Conservation (phyloP, 2,888 invertebrate genomes). For the Drosophila borborema region DNA sequence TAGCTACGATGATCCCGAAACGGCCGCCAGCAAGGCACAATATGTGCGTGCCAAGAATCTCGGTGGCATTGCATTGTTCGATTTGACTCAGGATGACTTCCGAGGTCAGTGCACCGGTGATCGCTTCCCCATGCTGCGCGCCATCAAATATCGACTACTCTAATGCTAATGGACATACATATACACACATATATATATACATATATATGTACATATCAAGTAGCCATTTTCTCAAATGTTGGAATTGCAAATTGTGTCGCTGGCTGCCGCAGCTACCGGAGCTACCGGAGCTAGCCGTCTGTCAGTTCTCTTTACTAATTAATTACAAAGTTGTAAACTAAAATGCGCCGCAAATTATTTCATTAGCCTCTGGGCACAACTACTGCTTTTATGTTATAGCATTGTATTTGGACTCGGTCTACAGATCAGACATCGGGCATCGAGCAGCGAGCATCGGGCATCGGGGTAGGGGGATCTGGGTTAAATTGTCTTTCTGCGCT, state of each 20-base stretch:
- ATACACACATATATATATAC: background rate
- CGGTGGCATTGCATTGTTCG: conserved; percentile 91
- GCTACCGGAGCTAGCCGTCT: conserved; percentile 13
- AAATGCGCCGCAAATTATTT: conserved; percentile 79
- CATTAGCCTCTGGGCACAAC: conserved; percentile 40
- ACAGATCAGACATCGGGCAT: background rate
- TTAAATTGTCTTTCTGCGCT: conserved; percentile 73
- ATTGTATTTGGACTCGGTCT: conserved; percentile 27
- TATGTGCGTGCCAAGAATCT: conserved; percentile 91
- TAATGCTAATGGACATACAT: conserved; percentile 26
- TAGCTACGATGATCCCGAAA: conserved; percentile 93
- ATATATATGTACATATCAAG: background rate
- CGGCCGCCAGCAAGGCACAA: conserved; percentile 91
- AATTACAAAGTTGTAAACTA: conserved; percentile 80
- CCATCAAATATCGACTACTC: conserved; percentile 88
- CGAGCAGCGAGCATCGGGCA: conserved; percentile 5
- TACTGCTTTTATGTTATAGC: conserved; percentile 3
- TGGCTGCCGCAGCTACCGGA: conserved; percentile 4
- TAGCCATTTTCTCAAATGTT: conserved; percentile 6
- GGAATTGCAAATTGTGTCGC: conserved; percentile 42
- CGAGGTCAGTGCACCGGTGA: conserved; percentile 92
- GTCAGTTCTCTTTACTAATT: conserved; percentile 69
- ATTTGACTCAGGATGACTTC: conserved; percentile 92
- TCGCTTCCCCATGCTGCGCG: conserved; percentile 92
- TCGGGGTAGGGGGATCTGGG: conserved; percentile 22